Evolutionary conservation across 2,113 vertebrate species (phyloP).

Genomic region (Neomonachus schauinslandi): DNA sequence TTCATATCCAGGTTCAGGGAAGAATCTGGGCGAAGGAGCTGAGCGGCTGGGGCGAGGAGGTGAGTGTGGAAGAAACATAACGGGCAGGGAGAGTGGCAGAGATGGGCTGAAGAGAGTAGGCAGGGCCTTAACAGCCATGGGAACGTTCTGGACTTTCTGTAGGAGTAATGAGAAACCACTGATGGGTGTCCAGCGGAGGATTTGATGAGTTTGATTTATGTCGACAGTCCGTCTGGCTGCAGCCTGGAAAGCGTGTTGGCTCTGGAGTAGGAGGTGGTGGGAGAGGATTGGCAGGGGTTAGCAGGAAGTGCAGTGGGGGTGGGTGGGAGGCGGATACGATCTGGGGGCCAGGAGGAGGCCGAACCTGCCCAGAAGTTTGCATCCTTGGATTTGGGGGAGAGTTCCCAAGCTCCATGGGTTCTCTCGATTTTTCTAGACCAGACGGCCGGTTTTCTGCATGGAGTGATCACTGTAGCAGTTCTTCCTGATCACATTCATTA

Average conservation of each 20-base stretch:
- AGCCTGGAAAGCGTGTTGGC: rapidly evolving
- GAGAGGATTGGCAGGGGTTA: rapidly evolving
- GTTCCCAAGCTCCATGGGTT: rapidly evolving
- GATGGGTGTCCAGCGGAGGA: neutral
- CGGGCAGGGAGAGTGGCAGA: rapidly evolving
- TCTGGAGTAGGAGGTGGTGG: rapidly evolving
- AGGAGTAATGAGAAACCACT: rapidly evolving
- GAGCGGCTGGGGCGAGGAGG: too few species aligned
- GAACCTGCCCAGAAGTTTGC: neutral
- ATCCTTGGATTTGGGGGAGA: neutral
- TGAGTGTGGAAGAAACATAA: rapidly evolving
- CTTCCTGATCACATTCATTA: rapidly evolving
- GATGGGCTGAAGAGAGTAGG: neutral
- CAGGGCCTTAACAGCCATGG: neutral
- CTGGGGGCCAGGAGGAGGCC: neutral
- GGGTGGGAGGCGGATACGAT: rapidly evolving
- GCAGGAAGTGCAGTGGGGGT: neutral
- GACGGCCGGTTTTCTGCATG: rapidly evolving
- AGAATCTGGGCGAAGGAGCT: neutral
- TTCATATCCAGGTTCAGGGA: rapidly evolving
- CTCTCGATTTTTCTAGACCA: neutral
- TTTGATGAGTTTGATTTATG: too few species aligned
- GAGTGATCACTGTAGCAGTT: rapidly evolving
- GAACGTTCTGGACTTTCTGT: neutral
- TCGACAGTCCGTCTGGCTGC: neutral